Base-by-base conservation (phyloP, 2,888 invertebrate species). In the Syritta pipiens region DNA sequence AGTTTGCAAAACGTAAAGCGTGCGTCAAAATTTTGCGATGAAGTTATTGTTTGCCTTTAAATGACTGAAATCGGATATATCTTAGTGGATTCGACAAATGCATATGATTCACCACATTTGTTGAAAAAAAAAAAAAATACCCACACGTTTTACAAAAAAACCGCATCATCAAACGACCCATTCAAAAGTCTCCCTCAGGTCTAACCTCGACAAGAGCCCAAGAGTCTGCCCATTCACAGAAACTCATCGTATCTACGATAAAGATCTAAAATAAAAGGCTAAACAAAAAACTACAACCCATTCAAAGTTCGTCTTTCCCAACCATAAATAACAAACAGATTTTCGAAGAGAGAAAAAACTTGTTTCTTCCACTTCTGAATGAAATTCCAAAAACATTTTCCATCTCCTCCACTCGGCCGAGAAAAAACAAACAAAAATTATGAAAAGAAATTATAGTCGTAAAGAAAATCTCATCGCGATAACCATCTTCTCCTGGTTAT, bases 401-500 rank as follows among this genome's bases (percentile, higher is more conserved):
- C 62, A 51, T 32, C 24, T 9, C 17, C 2, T 37, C 37, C 37
- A 17, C 12, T 12, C 12, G 12, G 0, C 5, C 7, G 5, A 1
- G 9, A 26, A 40, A 1, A 26, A 67, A 48, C 37, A 28, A 57
- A 48, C 37, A 35, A 59, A n/a, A 75, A 81, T 75, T 75, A 81
- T 75, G 62, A 75, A 81, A 68, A 81, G 19, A 30, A 62, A 74
- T 68, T 62, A 74, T 62, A 49, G 57, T 35, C 74, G 57, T 79
- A 72, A 79, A 74, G 59, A 75, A 69, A 57, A 42, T 67, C 68
- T 46, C 49, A 14, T 32, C 26, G 12, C 40, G 81, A 81, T 81
- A 81, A 75, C 40, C 49, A 81, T 75, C 81, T 51, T 69, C 63
- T 59, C 42, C 75, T 7, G 68, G 75, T 75, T 75, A 69, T 81